Conservation (phyloP, 2,888 invertebrate genomes). For the Craniophora ligustri region DNA sequence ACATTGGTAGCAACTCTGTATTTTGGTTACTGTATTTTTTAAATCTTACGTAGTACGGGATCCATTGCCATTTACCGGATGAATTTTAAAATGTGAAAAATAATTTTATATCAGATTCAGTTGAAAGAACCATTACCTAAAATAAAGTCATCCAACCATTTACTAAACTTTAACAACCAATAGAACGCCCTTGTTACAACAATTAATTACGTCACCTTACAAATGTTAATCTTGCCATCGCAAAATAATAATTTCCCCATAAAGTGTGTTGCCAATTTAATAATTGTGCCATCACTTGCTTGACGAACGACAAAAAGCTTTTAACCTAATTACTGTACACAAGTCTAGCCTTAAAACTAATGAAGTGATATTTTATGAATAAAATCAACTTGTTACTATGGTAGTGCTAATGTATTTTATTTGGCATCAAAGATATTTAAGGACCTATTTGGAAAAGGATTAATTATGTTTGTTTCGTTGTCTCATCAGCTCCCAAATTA, state of each 20-base stretch:
- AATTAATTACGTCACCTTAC: conserved; percentile 29
- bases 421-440: conserved; percentile 1
- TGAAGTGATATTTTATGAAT: conserved; percentile 1
- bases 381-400: neutral
- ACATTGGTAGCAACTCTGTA: too few species aligned
- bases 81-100: too few species aligned
- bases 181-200: conserved; percentile 17
- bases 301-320: conserved; percentile 24
- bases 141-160: neutral
- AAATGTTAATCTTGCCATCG: conserved; percentile 35
- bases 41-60: too few species aligned
- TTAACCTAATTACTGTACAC: conserved; percentile 29
- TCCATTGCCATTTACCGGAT: too few species aligned
- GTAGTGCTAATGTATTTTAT: neutral
- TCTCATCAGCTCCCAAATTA: neutral
- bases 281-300: conserved; percentile 17
- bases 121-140: too few species aligned
- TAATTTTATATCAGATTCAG: too few species aligned
- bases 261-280: conserved; percentile 42
- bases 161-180: conserved; percentile 2
- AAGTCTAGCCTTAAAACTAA: conserved; percentile 7
- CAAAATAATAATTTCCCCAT: conserved; percentile 29
- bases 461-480: neutral
- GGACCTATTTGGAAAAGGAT: neutral
- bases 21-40: too few species aligned